phyloP scores from a whole-genome alignment of 1,140 invertebrate genomes.

The Gyrodactylus salaris region DNA sequence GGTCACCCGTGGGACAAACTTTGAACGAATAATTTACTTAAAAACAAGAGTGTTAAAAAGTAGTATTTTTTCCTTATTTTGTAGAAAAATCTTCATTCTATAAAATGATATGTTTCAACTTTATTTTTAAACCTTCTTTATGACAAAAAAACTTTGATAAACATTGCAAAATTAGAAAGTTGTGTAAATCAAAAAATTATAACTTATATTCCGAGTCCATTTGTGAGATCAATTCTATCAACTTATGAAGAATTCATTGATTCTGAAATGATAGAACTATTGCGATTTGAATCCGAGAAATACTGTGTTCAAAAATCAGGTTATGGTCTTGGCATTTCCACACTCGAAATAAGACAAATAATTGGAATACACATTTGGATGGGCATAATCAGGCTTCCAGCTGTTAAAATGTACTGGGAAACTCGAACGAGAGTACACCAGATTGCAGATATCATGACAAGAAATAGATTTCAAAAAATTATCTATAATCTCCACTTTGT shows the following conservation, averaged over 20 bases:
- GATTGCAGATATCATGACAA: not conserved
- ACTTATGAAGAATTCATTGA: not conserved
- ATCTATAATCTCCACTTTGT: not conserved
- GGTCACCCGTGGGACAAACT: too few relatives aligned
- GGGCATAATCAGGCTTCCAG: not conserved
- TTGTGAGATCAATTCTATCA: not conserved
- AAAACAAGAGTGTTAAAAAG: too few relatives aligned
- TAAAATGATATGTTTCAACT: too few relatives aligned
- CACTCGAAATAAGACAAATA: not conserved
- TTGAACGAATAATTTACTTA: too few relatives aligned
- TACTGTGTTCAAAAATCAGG: not conserved
- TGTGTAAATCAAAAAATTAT: too few relatives aligned
- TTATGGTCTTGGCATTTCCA: not conserved
- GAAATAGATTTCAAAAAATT: not conserved
- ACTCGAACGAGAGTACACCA: not conserved
- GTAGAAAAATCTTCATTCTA: too few relatives aligned
- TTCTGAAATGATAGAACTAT: not conserved
- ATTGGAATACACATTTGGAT: not conserved
- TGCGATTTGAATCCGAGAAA: not conserved
- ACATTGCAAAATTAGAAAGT: too few relatives aligned
- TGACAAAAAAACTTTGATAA: too few relatives aligned
- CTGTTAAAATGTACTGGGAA: not conserved
- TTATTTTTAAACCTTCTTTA: too few relatives aligned
- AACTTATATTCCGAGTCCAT: too few relatives aligned
- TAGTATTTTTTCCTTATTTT: too few relatives aligned